phyloP scores from a whole-genome alignment of 2,888 invertebrate species.

The Allophyes oxyacanthae region DNA sequence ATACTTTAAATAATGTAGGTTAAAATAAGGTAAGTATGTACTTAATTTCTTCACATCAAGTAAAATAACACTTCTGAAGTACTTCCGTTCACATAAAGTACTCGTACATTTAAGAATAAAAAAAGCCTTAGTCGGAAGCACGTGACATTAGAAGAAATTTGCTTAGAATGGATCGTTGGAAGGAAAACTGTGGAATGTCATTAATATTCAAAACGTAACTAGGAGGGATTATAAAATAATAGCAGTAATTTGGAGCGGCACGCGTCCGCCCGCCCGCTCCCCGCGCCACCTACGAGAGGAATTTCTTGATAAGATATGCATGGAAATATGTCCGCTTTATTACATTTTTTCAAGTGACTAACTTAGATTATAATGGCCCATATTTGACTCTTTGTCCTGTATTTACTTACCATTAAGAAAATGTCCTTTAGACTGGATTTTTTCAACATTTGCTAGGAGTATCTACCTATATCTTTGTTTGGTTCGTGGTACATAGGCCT shows the following conservation, averaged over 20 bases:
- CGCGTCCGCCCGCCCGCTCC: slow-evolving; percentile 67
- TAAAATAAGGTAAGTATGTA: background rate
- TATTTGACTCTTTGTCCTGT: slow-evolving; percentile 59
- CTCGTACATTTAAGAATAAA: slow-evolving; percentile 23
- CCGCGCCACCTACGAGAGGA: slow-evolving; percentile 69
- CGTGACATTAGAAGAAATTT: slow-evolving; percentile 78
- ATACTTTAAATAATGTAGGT: background rate
- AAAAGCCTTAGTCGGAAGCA: slow-evolving; percentile 61
- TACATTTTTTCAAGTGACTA: slow-evolving; percentile 82
- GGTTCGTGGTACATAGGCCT: too few relatives aligned
- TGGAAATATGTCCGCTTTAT: slow-evolving; percentile 86
- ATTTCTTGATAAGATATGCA: slow-evolving; percentile 87
- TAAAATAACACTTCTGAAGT: slow-evolving; percentile 7
- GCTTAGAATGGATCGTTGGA: slow-evolving; percentile 77
- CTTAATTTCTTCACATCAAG: background rate
- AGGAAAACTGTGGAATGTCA: slow-evolving; percentile 85
- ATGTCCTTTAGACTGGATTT: slow-evolving; percentile 8
- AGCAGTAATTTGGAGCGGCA: slow-evolving; percentile 87
- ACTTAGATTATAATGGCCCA: slow-evolving; percentile 64
- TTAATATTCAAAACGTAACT: slow-evolving; percentile 89
- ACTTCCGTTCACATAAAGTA: slow-evolving; percentile 12
- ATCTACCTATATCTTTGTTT: too few relatives aligned
- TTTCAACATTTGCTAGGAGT: slow-evolving; percentile 8
- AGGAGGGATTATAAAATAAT: slow-evolving; percentile 89
- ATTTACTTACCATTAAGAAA: slow-evolving; percentile 19